A percentile compares a stretch with the other conserved stretches of the same genome.
These are phyloP conservation scores for Galeopsomyia nigrocyanea DNA, from an alignment of 2,888 invertebrate genomes.

Conservation along the genomic window DNA sequence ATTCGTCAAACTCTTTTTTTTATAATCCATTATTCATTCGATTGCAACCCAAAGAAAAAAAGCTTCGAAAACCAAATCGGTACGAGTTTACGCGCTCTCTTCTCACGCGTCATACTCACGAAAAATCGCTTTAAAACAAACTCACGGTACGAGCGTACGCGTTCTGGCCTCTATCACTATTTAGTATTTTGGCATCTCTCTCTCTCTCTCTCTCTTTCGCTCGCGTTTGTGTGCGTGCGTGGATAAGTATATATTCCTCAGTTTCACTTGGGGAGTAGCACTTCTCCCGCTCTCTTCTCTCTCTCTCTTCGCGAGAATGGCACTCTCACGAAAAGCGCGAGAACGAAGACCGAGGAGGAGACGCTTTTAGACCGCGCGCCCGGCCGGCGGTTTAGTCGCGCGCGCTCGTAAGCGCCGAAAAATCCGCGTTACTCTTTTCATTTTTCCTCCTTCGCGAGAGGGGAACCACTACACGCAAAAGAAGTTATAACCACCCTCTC, in stretches of 20 bases:
- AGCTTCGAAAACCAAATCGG: no score
- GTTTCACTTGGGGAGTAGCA: constrained; percentile 7
- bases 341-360: constrained; percentile 56
- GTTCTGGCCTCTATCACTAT: constrained; percentile 25
- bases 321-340: constrained; percentile 37
- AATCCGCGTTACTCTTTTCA: no score
- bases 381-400: constrained; percentile 26
- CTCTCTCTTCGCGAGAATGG: constrained; percentile 34
- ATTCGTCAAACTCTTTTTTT: no score
- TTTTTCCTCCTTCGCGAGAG: neutral
- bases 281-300: constrained; percentile 19
- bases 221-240: neutral
- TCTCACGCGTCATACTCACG: no score
- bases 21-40: no score
- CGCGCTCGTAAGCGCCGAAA: neutral
- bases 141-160: no score
- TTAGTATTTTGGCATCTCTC: constrained; percentile 43
- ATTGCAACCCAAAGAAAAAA: no score
- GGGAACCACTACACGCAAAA: neutral
- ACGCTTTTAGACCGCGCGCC: constrained; percentile 67
- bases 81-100: no score
- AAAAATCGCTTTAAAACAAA: no score
- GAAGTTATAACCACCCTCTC: neutral
- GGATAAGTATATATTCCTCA: constrained; percentile 9
- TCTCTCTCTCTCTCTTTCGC: no score